Evolutionary conservation across 2,888 invertebrate genomes (phyloP).

Genomic region (Hipparchia semele): DNA sequence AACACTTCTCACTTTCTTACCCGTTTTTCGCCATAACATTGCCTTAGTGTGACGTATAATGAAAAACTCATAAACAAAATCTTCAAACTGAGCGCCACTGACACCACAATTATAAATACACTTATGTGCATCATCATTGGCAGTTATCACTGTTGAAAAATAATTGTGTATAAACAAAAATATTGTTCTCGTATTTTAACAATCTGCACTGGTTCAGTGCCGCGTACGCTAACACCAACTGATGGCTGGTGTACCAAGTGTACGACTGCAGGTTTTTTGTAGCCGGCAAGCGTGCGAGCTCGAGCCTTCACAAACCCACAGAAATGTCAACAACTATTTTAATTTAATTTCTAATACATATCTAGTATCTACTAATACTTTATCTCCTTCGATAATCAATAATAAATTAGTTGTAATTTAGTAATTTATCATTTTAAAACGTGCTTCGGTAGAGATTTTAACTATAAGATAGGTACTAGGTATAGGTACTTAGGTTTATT

Average conservation of each 20-base stretch:
- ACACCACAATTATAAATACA: conserved; percentile 68
- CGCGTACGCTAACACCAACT: conserved; percentile 31
- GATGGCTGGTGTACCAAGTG: conserved; percentile 32
- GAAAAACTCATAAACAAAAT: conserved; percentile 73
- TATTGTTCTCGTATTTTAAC: not conserved
- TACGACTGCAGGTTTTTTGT: conserved; percentile 48
- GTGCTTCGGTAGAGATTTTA: not conserved
- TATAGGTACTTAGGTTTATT: not conserved
- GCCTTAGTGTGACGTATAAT: conserved; percentile 44
- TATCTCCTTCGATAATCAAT: not conserved
- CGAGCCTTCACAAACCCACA: conserved; percentile 16
- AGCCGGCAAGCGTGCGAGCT: not conserved
- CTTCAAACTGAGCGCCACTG: conserved; percentile 70
- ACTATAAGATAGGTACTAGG: not conserved
- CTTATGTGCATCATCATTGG: conserved; percentile 12
- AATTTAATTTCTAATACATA: not conserved
- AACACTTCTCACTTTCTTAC: conserved; percentile 24
- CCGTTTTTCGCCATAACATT: conserved; percentile 43
- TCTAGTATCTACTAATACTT: too few relatives aligned
- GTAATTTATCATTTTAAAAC: not conserved
- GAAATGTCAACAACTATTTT: conserved; percentile 3
- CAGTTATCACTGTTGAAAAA: not conserved
- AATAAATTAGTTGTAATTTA: not conserved
- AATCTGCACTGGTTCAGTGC: conserved; percentile 16
- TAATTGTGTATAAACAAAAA: conserved; percentile 14